Base-by-base conservation (phyloP, 2,888 invertebrate genomes). In the Hyles lineata region DNA sequence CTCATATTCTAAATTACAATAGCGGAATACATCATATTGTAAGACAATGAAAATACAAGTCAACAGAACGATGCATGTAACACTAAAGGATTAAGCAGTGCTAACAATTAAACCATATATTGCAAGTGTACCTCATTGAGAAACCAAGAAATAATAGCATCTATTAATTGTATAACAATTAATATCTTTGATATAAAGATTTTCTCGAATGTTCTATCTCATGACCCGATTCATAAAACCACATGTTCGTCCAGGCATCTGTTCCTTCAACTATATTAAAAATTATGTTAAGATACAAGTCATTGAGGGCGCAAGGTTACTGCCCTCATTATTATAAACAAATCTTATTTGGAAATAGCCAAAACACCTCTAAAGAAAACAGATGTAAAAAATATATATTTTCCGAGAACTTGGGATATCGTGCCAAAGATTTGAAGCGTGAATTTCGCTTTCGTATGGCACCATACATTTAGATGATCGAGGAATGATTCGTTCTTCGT, bases 291-390 rank as follows among this genome's bases (percentile, higher is more conserved):
- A 69, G 61, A 60, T 69, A 70, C 52, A 70, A 60, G 21, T 73
- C 73, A 70, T 21, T 32, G 61, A 67, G 72, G 78, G 71, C 61
- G 50, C 17, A 80, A 79, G 88, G 91, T 89, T 84, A 88, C 74
- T 87, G 89, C 73, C 87, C 91, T 83, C 79, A 74, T 77, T 82
- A 81, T 76, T 78, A 81, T 86, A 88, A 89, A 88, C 86, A 89
- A 82, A 79, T 82, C 83, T 80, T 84, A 84, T 85, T 82, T 78
- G 83, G 84, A 82, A 82, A 84, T 71, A 78, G 79, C 78, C 74
- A 75, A 85, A 88, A 87, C 86, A 88, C 79, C 78, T 73, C 79
- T 80, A 83, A 83, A 85, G 83, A 79, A 76, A 85, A 76, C 70
- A 72, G 60, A 72, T 72, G 50, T 61, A 75, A 75, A 63, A 74